Base-by-base conservation (phyloP, 1,140 invertebrate species). In the Drosophila tristis region DNA sequence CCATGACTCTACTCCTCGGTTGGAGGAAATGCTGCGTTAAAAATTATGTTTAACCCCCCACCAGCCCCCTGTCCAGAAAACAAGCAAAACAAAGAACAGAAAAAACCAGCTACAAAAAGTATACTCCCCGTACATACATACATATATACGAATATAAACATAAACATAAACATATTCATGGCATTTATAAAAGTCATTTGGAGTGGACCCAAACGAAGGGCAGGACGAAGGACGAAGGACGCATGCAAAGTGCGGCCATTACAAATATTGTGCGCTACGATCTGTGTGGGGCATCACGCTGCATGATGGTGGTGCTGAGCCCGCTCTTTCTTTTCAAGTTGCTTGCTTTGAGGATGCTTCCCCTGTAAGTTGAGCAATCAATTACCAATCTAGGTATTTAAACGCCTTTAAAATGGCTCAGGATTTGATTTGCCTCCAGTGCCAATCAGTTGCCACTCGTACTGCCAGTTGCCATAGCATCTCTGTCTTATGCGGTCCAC, bases 141-240 rank as follows among this genome's bases (percentile, higher is more conserved):
- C 2, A 20, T 20, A 20, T 20, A 20, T 2, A 20, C 20, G 20
- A 20, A 20, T 13, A 39, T 13, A 39, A 44, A 51, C 45, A 64
- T 70, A 70, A n/a, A n/a, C n/a, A n/a, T n/a, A n/a, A n/a, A n/a
- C 75, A 84, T 76, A 86, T 89, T 82, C 84, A 87, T 89, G 68
- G 76, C 84, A 89, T 89, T 87, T 87, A 76, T 89, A 87, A 89
- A 89, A 87, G 82, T 87, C 84, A 87, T 87, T 87, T 75, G 58
- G 77, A 80, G 57, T 51, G 56, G 66, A 80, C 74, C 26, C 48
- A 29, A 43, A 43, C 13, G 15, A 13, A 1, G 15, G 15, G 42
- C 16, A 53, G 61, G 48, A 58, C 45, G 60, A 23, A 53, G 61
- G 48, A 58, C 45, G 60, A 23, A 53, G 61, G 48, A 58, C 45